These are phyloP conservation scores for Mobula birostris DNA, from an alignment of 2,113 vertebrate species.

Conservation along the genomic window DNA sequence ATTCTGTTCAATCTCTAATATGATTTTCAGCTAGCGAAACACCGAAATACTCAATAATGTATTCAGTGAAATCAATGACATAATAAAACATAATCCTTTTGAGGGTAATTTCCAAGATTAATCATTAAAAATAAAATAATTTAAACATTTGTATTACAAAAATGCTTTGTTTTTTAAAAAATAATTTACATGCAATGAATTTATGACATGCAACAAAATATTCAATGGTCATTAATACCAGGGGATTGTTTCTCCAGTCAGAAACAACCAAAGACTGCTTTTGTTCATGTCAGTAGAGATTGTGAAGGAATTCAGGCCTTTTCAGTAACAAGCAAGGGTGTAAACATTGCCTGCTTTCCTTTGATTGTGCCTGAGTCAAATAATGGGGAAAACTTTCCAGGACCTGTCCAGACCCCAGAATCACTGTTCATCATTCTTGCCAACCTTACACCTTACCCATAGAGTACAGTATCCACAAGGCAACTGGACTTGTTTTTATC, in stretches of 20 bases:
- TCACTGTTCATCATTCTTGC: no score
- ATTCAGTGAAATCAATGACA: no score
- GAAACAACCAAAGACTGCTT: neutral
- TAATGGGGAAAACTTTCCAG: neutral
- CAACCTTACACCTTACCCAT: no score
- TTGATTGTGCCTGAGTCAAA: neutral
- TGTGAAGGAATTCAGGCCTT: neutral
- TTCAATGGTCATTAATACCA: neutral
- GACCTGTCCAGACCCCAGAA: no score
- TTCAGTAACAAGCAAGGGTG: neutral
- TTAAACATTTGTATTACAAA: neutral
- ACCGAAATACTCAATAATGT: no score
- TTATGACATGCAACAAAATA: neutral
- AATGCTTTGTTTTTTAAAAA: neutral
- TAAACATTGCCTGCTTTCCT: neutral
- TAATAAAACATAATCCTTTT: no score
- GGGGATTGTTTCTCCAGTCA: neutral
- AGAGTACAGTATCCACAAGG: no score
- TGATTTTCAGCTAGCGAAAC: no score
- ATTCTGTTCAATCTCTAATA: neutral
- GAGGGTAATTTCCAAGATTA: no score
- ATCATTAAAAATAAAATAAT: neutral
- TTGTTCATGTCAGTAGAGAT: neutral
- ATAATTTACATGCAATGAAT: neutral
- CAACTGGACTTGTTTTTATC: no score